Evolutionary conservation across 2,113 vertebrate species (phyloP), one percentile per base, ranked within the genome.

Genomic region (Peucedramus taeniatus): DNA sequence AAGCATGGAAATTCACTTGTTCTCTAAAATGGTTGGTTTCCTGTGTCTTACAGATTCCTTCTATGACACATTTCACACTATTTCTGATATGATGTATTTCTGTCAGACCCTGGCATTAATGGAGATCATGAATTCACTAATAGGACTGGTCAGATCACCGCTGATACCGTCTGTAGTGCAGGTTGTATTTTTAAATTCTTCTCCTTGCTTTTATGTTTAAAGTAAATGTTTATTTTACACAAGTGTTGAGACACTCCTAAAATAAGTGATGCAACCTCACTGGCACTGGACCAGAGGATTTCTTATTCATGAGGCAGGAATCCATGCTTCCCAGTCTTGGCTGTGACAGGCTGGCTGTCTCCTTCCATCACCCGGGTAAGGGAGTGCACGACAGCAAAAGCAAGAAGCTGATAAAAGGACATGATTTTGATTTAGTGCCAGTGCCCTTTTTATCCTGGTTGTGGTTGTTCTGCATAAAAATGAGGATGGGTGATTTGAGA

Each of bases 1-100:
- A n/a, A 82, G 26, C 12, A 0, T 51, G 47, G 65, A 45, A 54
- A 31, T 63, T 10, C 6, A 21, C 42, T 75, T 53, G 23, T 54
- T 77, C 56, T 89, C 85, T 71, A 49, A 79, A 45, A 39, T 28
- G 68, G 17, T 89, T 45, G 68, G 33, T 93, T 45, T 79, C 40
- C 59, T 68, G 22, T 92, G 63, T 84, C 64, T 96, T 91, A 16
- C 96, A 99, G 99, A 99, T 97, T 99, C 99, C 39, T 98, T 99
- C 93, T 99, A 99, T 12, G 99, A 99, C 86, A 99, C 99, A 3
- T 99, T 99, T 96, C 98, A 99, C 97, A 98, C 98, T 5, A 98
- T 98, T 78, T 98, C 98, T 54, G 98, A 99, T 57, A 98, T 99
- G 98, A 99, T 99, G 99, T 99, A 99, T 97, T 99, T 99, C 98